phyloP scores from a whole-genome alignment of 2,113 vertebrate species.

The Fukomys damarensis region DNA sequence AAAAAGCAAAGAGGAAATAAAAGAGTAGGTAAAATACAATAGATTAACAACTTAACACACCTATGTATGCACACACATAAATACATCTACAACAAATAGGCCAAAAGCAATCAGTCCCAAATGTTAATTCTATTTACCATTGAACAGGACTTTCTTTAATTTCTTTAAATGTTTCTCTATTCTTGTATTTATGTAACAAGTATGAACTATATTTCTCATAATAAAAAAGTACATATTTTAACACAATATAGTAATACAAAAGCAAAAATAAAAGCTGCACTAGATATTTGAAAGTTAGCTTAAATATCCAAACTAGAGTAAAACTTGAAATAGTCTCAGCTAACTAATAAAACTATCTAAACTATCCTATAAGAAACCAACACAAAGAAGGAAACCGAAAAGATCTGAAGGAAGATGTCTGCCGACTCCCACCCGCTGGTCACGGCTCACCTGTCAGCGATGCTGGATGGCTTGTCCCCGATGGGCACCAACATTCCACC shows the following conservation, averaged over 20 bases:
- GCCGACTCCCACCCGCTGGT: accelerated
- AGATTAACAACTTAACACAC: not conserved
- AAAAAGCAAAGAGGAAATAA: not conserved
- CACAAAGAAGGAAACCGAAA: not conserved
- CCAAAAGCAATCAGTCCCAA: not conserved
- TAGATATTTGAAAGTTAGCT: not conserved
- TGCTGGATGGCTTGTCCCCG: conserved; percentile 91
- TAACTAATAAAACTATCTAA: not conserved
- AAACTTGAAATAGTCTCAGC: not conserved
- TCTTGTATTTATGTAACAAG: not conserved
- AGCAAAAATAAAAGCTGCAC: not conserved
- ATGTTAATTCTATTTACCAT: not conserved
- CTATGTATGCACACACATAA: not conserved
- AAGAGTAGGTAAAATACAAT: not conserved
- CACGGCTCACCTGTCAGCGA: conserved; percentile 92
- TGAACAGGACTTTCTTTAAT: not conserved
- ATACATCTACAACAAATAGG: not conserved
- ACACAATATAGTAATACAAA: not conserved
- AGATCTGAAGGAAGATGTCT: accelerated
- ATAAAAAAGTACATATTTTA: not conserved
- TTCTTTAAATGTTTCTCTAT: not conserved
- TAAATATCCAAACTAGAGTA: not conserved
- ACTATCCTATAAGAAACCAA: not conserved
- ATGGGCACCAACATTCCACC: conserved; percentile 94
- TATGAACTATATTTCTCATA: not conserved